These are phyloP conservation scores for Pseudorhombus dupliciocellatus DNA, from an alignment of 2,113 vertebrate genomes.

Conservation along the genomic window DNA sequence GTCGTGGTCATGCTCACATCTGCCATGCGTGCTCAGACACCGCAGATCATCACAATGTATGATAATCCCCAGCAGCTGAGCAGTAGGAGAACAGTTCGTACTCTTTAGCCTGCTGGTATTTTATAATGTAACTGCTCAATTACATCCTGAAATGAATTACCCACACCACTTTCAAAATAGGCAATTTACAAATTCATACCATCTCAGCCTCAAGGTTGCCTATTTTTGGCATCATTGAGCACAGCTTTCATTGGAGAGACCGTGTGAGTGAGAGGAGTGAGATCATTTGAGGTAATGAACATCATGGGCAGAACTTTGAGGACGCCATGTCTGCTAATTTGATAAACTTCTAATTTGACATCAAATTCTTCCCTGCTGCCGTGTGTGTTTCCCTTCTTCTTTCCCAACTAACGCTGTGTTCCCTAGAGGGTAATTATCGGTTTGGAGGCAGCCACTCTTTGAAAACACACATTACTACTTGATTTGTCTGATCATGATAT, in stretches of 20 bases:
- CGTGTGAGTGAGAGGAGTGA: neutral
- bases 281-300: slow-evolving; percentile 11
- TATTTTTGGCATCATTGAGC: slow-evolving; percentile 14
- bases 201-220: neutral
- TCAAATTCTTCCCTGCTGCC: neutral
- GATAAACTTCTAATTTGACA: neutral
- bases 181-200: neutral
- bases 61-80: slow-evolving; percentile 40
- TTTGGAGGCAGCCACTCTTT: no score
- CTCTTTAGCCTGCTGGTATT: slow-evolving; percentile 19
- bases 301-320: slow-evolving; percentile 1
- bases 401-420: no score
- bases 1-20: slow-evolving; percentile 38
- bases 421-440: no score
- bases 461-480: no score
- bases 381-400: neutral
- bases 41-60: slow-evolving; percentile 23
- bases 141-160: slow-evolving; percentile 12
- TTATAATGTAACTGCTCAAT: slow-evolving; percentile 32
- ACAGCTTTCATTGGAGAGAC: neutral
- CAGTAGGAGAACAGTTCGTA: slow-evolving; percentile 8
- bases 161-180: neutral
- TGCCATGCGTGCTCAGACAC: slow-evolving; percentile 29
- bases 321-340: no score
- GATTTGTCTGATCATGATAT: neutral